Base-by-base conservation (phyloP, 2,113 vertebrate species). In the Pomatostomus ruficeps region DNA sequence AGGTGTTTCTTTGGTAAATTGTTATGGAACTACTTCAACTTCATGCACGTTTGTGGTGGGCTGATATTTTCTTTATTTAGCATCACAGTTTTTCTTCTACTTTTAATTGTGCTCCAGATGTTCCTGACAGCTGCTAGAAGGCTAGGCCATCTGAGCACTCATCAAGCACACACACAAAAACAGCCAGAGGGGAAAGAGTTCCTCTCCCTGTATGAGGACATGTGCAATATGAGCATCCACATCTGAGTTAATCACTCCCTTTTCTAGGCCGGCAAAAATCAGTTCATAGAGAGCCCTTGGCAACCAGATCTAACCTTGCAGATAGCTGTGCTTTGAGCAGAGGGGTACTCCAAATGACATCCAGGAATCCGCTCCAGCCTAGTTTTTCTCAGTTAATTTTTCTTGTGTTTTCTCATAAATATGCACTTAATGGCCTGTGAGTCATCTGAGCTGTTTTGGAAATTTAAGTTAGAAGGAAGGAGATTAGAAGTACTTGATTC, bases 91-190 rank as follows among this genome's bases (percentile, higher is more conserved):
- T 80, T 84, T 42, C 40, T 85, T 70, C 63, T 31, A 48, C 35
- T 94, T 88, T 68, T 61, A 88, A 66, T 88, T 68, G 35, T 80
- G 48, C 36, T 80, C 83, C 83, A 91, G 86, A 68, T 93, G 89
- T 80, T 91, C 54, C 83, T 66, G 93, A 57, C 67, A 92, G 67
- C 63, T 93, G 63, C 45, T 67, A 70, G 54, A 88, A 79, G 62
- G 85, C 68, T 78, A 48, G 70, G 7, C n/a, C 81, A 83, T 80
- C 88, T 85, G 62, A 96, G 38, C 33, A 29, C 40, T 79, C 62
- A 68, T 31, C 55, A 88, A 84, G 62, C 31, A 80, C 15, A 36
- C 21, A 31, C 71, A 81, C 43, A 68, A 35, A 43, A 93, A 48
- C 36, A 36, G 42, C 18, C 31, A 61, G 13, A 85, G 54, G 52